A percentile compares a stretch with the other conserved stretches of the same genome.
These are phyloP conservation scores for Physella acuta DNA, from an alignment of 1,140 invertebrate genomes.

Conservation along the genomic window DNA sequence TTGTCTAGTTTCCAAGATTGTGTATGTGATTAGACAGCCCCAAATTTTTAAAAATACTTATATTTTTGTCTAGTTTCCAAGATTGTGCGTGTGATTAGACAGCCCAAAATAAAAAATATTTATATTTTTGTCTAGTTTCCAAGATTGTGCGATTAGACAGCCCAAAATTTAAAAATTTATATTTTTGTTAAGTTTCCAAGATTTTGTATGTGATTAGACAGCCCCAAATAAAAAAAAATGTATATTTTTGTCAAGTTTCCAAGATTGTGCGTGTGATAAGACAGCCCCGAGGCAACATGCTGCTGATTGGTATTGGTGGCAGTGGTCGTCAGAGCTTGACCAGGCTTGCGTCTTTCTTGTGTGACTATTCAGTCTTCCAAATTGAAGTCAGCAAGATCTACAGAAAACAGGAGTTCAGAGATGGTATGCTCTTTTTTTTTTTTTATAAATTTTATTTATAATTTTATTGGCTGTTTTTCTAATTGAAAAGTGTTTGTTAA, in stretches of 20 bases:
- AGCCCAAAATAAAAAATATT: no score
- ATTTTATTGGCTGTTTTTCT: no score
- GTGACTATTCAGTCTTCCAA: constrained; percentile 75
- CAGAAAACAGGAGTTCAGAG: constrained; percentile 74
- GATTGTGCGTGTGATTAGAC: constrained; percentile 78
- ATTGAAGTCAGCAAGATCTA: constrained; percentile 79
- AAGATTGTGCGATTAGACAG: no score
- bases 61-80: constrained; percentile 67
- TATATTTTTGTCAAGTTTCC: constrained; percentile 63
- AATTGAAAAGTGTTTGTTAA: no score
- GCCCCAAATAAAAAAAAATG: not conserved
- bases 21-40: no score
- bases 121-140: no score
- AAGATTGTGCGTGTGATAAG: constrained; percentile 80
- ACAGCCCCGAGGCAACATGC: constrained; percentile 78
- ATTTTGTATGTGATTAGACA: no score
- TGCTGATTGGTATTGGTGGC: constrained; percentile 78
- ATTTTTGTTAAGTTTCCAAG: no score
- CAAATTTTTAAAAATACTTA: no score
- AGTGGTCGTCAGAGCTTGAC: constrained; percentile 59
- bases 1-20: no score
- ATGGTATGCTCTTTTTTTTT: constrained; percentile 56
- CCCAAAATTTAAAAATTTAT: not conserved
- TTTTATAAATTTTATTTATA: not conserved
- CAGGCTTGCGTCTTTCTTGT: constrained; percentile 64